Percentiles rank a stretch among this genome's conserved stretches.
phyloP scores from a whole-genome alignment of 2,113 vertebrate species.

The Thalassoma bifasciatum region DNA sequence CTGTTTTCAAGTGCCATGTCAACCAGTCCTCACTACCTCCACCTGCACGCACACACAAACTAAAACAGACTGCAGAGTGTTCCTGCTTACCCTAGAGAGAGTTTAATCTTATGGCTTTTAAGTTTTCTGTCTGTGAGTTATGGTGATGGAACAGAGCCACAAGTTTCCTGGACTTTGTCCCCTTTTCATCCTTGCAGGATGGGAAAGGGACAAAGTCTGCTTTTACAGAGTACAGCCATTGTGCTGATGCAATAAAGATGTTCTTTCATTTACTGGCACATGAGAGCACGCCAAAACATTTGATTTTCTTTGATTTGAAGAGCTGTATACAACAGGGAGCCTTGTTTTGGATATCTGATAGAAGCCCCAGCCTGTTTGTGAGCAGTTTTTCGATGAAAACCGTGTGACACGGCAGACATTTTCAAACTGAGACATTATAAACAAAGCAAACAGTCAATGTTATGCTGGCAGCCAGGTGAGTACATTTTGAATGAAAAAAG shows the following conservation, averaged over 20 bases:
- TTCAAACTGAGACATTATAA: constrained; percentile 13
- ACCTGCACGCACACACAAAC: constrained; percentile 9
- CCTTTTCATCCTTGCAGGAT: constrained; percentile 21
- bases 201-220: constrained; percentile 20
- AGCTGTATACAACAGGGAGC: not conserved
- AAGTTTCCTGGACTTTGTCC: constrained; percentile 34
- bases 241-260: constrained; percentile 43
- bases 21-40: constrained; percentile 9
- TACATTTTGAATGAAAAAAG: too few relatives aligned
- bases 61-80: constrained; percentile 18
- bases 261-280: constrained; percentile 37
- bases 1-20: constrained; percentile 41
- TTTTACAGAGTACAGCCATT: constrained; percentile 38
- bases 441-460: not conserved
- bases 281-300: constrained; percentile 23
- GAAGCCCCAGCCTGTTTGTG: not conserved
- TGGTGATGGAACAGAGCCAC: constrained; percentile 34
- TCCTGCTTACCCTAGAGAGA: constrained; percentile 21
- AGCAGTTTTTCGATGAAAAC: not conserved
- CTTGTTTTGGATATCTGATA: constrained; percentile 7
- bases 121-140: constrained; percentile 32
- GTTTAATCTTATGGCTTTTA: constrained; percentile 38
- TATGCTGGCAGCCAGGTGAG: not conserved
- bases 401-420: not conserved
- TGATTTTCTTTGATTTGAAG: constrained; percentile 21